phyloP scores from a whole-genome alignment of 2,797 vertebrate species.

The Hipposideros larvatus region DNA sequence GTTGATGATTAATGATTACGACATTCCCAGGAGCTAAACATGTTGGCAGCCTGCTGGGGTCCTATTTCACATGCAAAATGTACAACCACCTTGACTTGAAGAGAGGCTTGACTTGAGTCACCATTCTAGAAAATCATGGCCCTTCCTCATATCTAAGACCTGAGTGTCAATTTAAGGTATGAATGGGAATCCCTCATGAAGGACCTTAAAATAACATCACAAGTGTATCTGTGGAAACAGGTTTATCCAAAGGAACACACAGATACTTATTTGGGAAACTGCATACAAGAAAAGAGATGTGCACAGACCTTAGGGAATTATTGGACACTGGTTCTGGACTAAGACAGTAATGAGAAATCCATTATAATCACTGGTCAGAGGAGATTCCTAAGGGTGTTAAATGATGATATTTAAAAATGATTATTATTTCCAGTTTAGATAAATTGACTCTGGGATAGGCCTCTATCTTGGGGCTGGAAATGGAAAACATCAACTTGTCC shows the following conservation, averaged over 20 bases:
- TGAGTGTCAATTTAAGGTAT: not conserved
- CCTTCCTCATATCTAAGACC: not conserved
- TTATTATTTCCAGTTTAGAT: not conserved
- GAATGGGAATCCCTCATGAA: not conserved
- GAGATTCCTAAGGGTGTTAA: not conserved
- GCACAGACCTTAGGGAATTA: not conserved
- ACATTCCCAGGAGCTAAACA: not conserved
- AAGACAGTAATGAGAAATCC: not conserved
- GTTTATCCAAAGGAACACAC: not conserved
- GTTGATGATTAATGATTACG: not conserved
- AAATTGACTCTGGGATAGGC: not conserved
- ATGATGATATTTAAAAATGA: not conserved
- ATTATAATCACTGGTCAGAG: not conserved
- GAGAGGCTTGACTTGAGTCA: not conserved
- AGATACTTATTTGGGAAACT: not conserved
- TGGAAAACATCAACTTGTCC: not conserved
- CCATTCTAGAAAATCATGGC: not conserved
- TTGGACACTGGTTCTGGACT: not conserved
- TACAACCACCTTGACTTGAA: not conserved
- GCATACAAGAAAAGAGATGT: not conserved
- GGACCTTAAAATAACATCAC: not conserved
- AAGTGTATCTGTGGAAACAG: not conserved
- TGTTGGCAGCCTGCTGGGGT: not conserved
- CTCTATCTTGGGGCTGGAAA: not conserved
- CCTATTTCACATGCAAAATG: not conserved